Evolutionary conservation across 2,888 invertebrate genomes (phyloP), one percentile per base, ranked within the genome.

Genomic region (Hirtodrosophila cameraria): DNA sequence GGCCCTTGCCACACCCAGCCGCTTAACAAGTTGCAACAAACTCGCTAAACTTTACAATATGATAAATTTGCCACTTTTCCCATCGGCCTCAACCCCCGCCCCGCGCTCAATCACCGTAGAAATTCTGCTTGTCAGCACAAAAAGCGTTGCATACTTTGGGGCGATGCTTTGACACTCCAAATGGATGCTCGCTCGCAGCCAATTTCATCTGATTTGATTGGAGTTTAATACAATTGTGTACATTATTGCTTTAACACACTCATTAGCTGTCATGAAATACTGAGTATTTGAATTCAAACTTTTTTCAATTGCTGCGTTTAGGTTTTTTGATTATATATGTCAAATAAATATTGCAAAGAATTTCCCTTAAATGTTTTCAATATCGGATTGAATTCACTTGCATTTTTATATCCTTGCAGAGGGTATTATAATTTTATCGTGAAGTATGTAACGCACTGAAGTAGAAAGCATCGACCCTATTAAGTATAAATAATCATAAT

Each of bases 131-230:
- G 45, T 64, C 58, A 48, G 43, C 41, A 35, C 9, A 36, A 63
- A 78, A 72, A 65, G 25, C 54, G 57, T 72, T 72, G 84, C 81
- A 86, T 88, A 86, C 80, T 77, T 87, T 83, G 33, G 48, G 80
- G 70, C 43, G 52, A 12, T 1, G 2, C 3, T 1, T 31, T 27
- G 12, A 25, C 39, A 46, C 3, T 38, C 55, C 46, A 69, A 42
- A 65, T 52, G 45, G 30, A 20, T 23, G 23, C 2, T 23, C 6
- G 27, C 13, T 7, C 1, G n/a, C 18, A 42, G 35, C 11, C 55
- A 63, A 60, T 46, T 60, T 38, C 13, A 27, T 33, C 5, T 31
- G 30, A 36, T 65, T 52, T 25, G 36, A 39, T 53, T 28, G 15
- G 28, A 25, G 3, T 35, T 20, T 31, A 31, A 49, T 31, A 12